A percentile compares a stretch with the other conserved stretches of the same genome.
Conservation (phyloP, 2,797 vertebrate species). For the Xyrichtys novacula region DNA sequence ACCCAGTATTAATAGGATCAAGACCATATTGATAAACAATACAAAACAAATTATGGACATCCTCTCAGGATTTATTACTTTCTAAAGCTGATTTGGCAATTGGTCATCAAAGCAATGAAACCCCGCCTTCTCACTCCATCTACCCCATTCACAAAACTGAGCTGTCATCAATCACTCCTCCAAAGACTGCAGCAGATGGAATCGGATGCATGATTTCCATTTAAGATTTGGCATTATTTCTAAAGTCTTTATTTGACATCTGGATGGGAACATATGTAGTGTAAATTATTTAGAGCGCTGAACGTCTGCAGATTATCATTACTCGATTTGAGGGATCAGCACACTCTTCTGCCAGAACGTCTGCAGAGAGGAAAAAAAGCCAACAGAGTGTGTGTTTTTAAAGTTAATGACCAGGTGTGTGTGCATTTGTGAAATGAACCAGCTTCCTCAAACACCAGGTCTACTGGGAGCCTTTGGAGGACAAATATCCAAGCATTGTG, state of each 20-base stretch:
- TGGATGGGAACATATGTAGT: conserved; percentile 30
- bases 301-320: conserved; percentile 48
- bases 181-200: conserved; percentile 41
- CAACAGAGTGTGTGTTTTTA: conserved; percentile 30
- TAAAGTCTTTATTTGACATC: conserved; percentile 21
- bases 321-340: conserved; percentile 30
- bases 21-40: too few relatives aligned
- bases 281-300: conserved; percentile 22
- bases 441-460: conserved; percentile 52
- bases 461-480: conserved; percentile 7
- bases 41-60: too few relatives aligned
- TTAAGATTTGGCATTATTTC: conserved; percentile 31
- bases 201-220: conserved; percentile 34
- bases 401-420: conserved; percentile 37
- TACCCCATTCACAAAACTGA: not conserved
- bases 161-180: conserved; percentile 24
- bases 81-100: conserved; percentile 1
- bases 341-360: not conserved
- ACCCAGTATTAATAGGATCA: too few relatives aligned
- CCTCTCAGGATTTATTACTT: too few relatives aligned
- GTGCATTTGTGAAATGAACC: conserved; percentile 42
- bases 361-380: conserved; percentile 1
- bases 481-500: conserved; percentile 37
- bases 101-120: conserved; percentile 14
- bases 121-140: not conserved